Percentiles rank a stretch among this genome's conserved stretches.
These are phyloP conservation scores for Martes martes DNA, from an alignment of 2,113 vertebrate species.

Conservation along the genomic window DNA sequence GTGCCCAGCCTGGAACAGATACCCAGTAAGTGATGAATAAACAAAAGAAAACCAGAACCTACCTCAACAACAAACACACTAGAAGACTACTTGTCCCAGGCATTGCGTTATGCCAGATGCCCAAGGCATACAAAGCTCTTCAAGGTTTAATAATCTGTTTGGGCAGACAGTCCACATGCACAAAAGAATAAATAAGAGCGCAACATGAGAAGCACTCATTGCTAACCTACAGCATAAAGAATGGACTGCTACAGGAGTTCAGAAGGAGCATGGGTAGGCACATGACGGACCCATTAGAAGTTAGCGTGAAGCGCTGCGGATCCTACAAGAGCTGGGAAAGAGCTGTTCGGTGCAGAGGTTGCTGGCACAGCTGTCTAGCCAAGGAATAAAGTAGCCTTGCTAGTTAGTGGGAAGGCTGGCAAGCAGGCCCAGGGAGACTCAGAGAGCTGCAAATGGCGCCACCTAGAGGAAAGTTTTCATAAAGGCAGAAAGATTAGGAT, in stretches of 20 bases:
- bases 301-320: background rate
- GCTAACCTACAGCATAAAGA: background rate
- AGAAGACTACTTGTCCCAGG: background rate
- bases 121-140: constrained; percentile 7
- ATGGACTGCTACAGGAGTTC: background rate
- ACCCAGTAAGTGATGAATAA: constrained; percentile 24
- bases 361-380: background rate
- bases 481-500: background rate
- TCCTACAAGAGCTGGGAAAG: background rate
- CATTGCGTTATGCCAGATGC: background rate
- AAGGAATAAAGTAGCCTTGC: background rate
- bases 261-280: background rate
- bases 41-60: background rate
- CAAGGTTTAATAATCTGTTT: constrained; percentile 29
- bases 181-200: constrained; percentile 21
- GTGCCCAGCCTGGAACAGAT: background rate
- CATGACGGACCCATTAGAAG: background rate
- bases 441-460: constrained; percentile 53
- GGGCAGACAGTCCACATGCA: constrained; percentile 8
- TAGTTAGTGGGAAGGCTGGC: background rate
- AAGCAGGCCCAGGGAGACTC: background rate
- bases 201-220: background rate
- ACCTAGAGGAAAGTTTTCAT: constrained; percentile 39
- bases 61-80: background rate
- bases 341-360: background rate